Evolutionary conservation across 2,113 vertebrate species (phyloP).

Genomic region (Planiliza haematocheilus): DNA sequence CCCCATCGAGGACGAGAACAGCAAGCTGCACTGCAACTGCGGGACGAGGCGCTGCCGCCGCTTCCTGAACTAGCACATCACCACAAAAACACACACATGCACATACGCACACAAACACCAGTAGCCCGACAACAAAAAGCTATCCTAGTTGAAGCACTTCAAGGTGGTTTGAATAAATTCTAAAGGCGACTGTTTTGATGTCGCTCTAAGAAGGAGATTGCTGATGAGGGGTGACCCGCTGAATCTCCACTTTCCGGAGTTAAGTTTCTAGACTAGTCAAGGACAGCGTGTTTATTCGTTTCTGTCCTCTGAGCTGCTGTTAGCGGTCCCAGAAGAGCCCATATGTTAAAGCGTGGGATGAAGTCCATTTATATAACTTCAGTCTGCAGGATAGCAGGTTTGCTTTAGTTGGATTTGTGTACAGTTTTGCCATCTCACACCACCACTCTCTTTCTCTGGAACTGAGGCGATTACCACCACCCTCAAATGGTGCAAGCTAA

Average conservation of each 20-base stretch:
- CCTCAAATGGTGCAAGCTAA: conserved; percentile 13
- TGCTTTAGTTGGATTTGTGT: background rate
- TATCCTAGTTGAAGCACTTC: conserved; percentile 38
- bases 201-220: conserved; percentile 5
- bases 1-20: conserved; percentile 91
- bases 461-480: conserved; percentile 10
- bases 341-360: conserved; percentile 30
- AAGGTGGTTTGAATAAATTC: background rate
- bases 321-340: conserved; percentile 43
- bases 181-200: background rate
- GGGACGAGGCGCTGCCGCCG: conserved; percentile 88
- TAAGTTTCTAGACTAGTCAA: conserved; percentile 28
- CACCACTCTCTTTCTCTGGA: conserved; percentile 33
- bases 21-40: conserved; percentile 93
- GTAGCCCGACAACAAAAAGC: conserved; percentile 2
- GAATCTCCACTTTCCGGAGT: background rate
- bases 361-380: background rate
- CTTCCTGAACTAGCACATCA: conserved; percentile 86
- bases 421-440: conserved; percentile 11
- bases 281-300: background rate
- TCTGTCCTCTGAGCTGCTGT: conserved; percentile 31
- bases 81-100: too few species aligned
- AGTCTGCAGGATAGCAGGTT: background rate
- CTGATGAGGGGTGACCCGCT: conserved; percentile 9
- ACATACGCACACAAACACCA: too few species aligned